Base-by-base conservation (phyloP, 2,888 invertebrate genomes). In the Eristalis tenax region DNA sequence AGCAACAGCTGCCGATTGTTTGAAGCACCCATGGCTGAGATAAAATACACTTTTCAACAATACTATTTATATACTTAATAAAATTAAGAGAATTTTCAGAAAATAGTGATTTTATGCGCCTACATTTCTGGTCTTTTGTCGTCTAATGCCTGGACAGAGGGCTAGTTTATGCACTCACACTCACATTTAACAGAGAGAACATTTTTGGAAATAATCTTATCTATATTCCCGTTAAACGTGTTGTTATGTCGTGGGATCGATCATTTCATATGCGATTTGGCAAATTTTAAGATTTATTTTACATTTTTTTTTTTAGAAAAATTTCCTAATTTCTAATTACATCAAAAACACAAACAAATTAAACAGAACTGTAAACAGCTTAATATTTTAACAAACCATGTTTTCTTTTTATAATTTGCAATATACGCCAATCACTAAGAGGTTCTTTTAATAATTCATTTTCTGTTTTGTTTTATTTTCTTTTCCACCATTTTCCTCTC, bases 21-120 rank as follows among this genome's bases (percentile, higher is more conserved):
- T 99, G 93, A 95, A 96, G 94, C 99, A 99, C 94, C 96, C 97
- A 73, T 99, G 99, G 99, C 95, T 99, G 91, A 94, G 94, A 92
- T 92, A 93, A 92, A 92, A 92, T 92, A 90, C 90, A 91, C 91
- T 92, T 91, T 90, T 89, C 91, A 91, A 79, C 90, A 88, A 89
- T 75, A 88, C 75, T 83, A 89, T 76, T 88, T 75, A 79, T 80
- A 89, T 88, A 89, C 88, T 83, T 78, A 90, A 89, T 85, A 89
- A 88, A 79, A 88, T 85, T 79, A 89, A 88, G 85, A 89, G 78
- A 88, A 87, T 89, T 88, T 83, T 82, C 79, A 89, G 79, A 83
- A 77, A 80, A 83, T 84, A 89, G 88, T 77, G 84, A 88, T 84
- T 88, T 66, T 74, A 80, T 68, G 79, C 71, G 79, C 71, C 86